Evolutionary conservation across 2,113 vertebrate species (phyloP).

Genomic region (Chloebia gouldiae): DNA sequence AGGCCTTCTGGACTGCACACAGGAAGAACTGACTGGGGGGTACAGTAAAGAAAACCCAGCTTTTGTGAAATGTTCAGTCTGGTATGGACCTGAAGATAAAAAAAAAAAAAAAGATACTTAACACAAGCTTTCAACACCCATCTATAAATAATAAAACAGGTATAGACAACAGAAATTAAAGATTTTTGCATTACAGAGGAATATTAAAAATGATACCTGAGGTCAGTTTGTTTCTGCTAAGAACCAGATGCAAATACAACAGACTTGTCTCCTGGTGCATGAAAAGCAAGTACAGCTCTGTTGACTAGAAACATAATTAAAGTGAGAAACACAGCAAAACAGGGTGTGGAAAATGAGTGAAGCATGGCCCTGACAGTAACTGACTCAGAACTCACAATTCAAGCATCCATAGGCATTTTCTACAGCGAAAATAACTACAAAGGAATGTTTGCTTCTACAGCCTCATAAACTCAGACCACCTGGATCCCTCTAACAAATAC

Average conservation of each 20-base stretch:
- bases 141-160: neutral
- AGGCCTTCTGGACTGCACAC: neutral
- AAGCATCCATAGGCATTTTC: neutral
- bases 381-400: neutral
- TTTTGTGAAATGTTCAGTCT: neutral
- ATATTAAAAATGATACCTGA: neutral
- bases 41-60: neutral
- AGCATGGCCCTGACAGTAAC: neutral
- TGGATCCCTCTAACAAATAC: neutral
- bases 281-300: neutral
- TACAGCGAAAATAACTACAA: neutral
- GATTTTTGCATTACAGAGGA: neutral
- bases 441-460: neutral
- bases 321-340: neutral
- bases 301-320: neutral
- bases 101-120: neutral
- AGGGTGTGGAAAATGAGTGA: fast-evolving
- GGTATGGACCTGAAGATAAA: neutral
- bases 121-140: neutral
- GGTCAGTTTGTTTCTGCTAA: neutral
- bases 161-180: neutral
- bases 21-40: neutral
- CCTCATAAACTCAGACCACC: neutral
- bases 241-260: neutral
- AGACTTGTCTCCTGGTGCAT: neutral